Base-by-base conservation (phyloP, 1,140 invertebrate genomes). In the Solenopsis invicta region DNA sequence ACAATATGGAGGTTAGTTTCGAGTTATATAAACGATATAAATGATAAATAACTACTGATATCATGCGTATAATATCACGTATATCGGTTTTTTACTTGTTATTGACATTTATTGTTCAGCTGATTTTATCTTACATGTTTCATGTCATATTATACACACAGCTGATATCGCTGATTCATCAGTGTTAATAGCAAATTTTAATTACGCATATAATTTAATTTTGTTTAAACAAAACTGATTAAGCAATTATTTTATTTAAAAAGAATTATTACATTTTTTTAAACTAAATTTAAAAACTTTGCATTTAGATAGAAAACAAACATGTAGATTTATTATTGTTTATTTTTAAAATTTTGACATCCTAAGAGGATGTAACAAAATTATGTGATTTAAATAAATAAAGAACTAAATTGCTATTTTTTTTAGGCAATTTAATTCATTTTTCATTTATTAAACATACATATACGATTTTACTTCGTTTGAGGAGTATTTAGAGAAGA, bases 41-140 rank as follows among this genome's bases (percentile, higher is more conserved):
- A 13, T 5, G 13, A 48, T 69, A 69, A 50, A 69, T 41, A 48
- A 50, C 18, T 69, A 69, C 0, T 67, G n/a, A 67, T n/a, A 21
- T 64, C 0, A 66, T 45, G 12, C 41, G 21, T 41, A 0, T 29
- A 29, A 10, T 41, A 66, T n/a, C 18, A 41, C 18, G 37, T 2
- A 6, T 37, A 67, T 13, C n/a, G n/a, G 45, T 67, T 66, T 41
- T n/a, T 67, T n/a, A 67, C 45, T 67, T 45, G n/a, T 45, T 67
- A 13, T 67, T 45, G 10, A 67, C 0, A 18, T 21, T 45, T 45
- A 67, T 67, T 34, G 16, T 5, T 67, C 10, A 66, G 18, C 18
- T 41, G 37, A 66, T n/a, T 41, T 66, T 5, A 37, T 41, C 64
- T 41, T 41, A 12, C 41, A 21, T 21, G 18, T 21, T n/a, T 41